Percentiles rank a stretch among this genome's conserved stretches.
Evolutionary conservation across 2,888 invertebrate species (phyloP).

Genomic region (Atherix ibis): DNA sequence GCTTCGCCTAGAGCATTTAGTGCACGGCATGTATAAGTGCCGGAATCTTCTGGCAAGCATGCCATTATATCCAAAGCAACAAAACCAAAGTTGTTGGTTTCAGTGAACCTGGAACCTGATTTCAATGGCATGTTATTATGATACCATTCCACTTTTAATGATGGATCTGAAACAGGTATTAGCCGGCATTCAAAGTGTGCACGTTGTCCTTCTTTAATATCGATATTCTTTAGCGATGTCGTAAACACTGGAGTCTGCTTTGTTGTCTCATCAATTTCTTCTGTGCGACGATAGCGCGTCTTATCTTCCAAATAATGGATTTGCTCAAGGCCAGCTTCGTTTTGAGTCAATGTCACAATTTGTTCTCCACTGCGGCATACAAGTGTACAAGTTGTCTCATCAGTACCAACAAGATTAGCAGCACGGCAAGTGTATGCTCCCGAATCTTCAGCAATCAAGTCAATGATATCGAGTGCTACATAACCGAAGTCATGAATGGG

Average conservation of each 20-base stretch:
- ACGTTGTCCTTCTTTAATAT: slow-evolving; percentile 85
- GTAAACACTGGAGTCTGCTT: slow-evolving; percentile 89
- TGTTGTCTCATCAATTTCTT: slow-evolving; percentile 65
- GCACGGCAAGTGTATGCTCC: slow-evolving; percentile 90
- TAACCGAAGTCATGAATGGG: slow-evolving; percentile 98
- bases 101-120: slow-evolving; percentile 87
- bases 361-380: slow-evolving; percentile 61
- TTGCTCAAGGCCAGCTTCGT: slow-evolving; percentile 75
- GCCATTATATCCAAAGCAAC: slow-evolving; percentile 93
- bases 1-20: slow-evolving; percentile 85
- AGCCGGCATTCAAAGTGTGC: slow-evolving; percentile 89
- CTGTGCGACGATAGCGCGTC: slow-evolving; percentile 57
- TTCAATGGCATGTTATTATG: slow-evolving; percentile 80
- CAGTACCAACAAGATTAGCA: slow-evolving; percentile 75
- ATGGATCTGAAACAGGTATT: slow-evolving; percentile 85
- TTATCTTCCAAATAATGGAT: slow-evolving; percentile 80
- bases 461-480: slow-evolving; percentile 91
- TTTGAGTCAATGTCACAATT: slow-evolving; percentile 71
- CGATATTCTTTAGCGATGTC: slow-evolving; percentile 77
- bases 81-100: slow-evolving; percentile 94
- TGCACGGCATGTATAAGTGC: slow-evolving; percentile 88
- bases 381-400: slow-evolving; percentile 63
- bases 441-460: slow-evolving; percentile 89
- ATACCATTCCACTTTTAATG: slow-evolving; percentile 92
- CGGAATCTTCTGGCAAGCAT: slow-evolving; percentile 90